These are phyloP conservation scores for Nineta flava DNA, from an alignment of 2,888 invertebrate genomes.

Conservation along the genomic window DNA sequence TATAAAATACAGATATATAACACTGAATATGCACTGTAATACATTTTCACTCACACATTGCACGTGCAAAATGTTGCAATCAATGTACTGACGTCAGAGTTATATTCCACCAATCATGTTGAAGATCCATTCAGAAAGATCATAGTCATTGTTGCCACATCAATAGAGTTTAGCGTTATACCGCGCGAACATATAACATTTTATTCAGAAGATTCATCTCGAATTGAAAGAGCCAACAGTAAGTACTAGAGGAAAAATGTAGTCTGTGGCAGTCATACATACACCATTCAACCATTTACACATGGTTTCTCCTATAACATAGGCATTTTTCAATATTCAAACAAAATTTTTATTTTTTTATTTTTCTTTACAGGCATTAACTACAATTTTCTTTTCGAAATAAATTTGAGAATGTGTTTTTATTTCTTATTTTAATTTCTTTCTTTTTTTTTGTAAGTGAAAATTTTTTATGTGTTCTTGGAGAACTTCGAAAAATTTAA, in stretches of 20 bases:
- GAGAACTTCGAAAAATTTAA: too few relatives aligned
- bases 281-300: too few relatives aligned
- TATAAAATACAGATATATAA: background rate
- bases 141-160: conserved; percentile 20
- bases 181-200: background rate
- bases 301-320: too few relatives aligned
- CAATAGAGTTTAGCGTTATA: background rate
- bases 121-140: conserved; percentile 48
- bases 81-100: conserved; percentile 61
- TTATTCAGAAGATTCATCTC: conserved; percentile 6
- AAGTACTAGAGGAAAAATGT: background rate
- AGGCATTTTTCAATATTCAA: too few relatives aligned
- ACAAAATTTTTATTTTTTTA: too few relatives aligned
- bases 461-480: too few relatives aligned
- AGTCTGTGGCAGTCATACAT: too few relatives aligned
- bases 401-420: too few relatives aligned
- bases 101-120: conserved; percentile 38
- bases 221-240: conserved; percentile 2
- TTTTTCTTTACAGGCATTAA: too few relatives aligned
- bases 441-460: too few relatives aligned
- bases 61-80: conserved; percentile 42
- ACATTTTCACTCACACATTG: conserved; percentile 8
- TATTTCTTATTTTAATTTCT: too few relatives aligned
- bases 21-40: background rate
- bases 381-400: too few relatives aligned